These are phyloP conservation scores for Rotaria macrura DNA, from an alignment of 2,888 invertebrate species.

Conservation along the genomic window DNA sequence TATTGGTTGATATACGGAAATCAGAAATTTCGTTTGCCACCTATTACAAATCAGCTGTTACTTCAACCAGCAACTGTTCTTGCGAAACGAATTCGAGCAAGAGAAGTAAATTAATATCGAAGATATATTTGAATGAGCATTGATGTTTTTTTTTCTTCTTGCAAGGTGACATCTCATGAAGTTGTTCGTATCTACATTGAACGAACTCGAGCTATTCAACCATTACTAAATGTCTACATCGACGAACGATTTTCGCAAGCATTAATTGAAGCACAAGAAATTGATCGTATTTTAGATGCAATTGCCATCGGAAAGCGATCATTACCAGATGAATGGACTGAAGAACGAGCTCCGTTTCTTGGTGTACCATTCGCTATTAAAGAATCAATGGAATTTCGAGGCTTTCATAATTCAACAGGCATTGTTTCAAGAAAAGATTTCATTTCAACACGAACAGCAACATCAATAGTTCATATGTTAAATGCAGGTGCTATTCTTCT, in stretches of 20 bases:
- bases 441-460: slow-evolving; percentile 61
- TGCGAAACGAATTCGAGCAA: neutral
- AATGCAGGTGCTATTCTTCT: slow-evolving; percentile 69
- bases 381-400: slow-evolving; percentile 63
- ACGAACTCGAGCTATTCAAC: slow-evolving; percentile 67
- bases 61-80: neutral
- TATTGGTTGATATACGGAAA: neutral
- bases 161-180: slow-evolving; percentile 23
- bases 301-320: slow-evolving; percentile 43
- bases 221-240: slow-evolving; percentile 68
- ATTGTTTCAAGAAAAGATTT: slow-evolving; percentile 59
- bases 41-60: neutral
- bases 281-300: slow-evolving; percentile 62
- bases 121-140: neutral
- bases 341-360: slow-evolving; percentile 64
- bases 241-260: slow-evolving; percentile 69
- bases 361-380: slow-evolving; percentile 87
- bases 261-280: slow-evolving; percentile 62
- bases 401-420: slow-evolving; percentile 70
- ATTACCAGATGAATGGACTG: slow-evolving; percentile 58
- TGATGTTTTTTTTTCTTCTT: neutral
- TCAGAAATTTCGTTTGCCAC: neutral
- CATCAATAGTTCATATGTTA: slow-evolving; percentile 57
- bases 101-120: neutral
- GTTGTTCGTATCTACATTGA: slow-evolving; percentile 60